Conservation (phyloP, 2,113 vertebrate genomes). For the Thunnus maccoyii region DNA sequence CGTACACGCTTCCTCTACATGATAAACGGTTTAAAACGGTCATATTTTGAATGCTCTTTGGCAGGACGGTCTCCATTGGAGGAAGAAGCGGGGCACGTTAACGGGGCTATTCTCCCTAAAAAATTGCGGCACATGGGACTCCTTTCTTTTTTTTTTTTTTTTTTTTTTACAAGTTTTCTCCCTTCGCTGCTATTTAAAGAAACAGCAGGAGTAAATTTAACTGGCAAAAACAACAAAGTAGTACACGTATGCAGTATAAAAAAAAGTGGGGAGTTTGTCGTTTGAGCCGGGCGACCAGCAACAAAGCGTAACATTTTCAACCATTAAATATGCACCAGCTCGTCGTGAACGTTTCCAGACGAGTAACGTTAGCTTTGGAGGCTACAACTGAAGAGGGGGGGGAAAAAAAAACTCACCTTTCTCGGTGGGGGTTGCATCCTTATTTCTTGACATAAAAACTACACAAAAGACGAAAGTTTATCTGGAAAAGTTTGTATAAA, state of each 20-base stretch:
- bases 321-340: slow-evolving; percentile 76
- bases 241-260: neutral
- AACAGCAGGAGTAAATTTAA: neutral
- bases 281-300: slow-evolving; percentile 24
- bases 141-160: slow-evolving; percentile 13
- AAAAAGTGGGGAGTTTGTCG: neutral
- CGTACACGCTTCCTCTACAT: neutral
- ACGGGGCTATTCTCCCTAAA: slow-evolving; percentile 40
- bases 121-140: slow-evolving; percentile 49
- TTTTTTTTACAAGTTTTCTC: slow-evolving; percentile 28
- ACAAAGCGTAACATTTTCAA: slow-evolving; percentile 68
- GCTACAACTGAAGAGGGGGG: slow-evolving; percentile 50
- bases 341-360: slow-evolving; percentile 56
- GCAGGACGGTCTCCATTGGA: slow-evolving; percentile 21
- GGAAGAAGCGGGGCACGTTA: slow-evolving; percentile 37
- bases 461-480: slow-evolving; percentile 52
- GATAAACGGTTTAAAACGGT: fast-evolving
- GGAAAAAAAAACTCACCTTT: slow-evolving; percentile 88
- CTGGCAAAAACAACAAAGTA: neutral
- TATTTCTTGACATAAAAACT: slow-evolving; percentile 74
- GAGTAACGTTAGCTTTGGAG: slow-evolving; percentile 66
- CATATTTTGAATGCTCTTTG: neutral
- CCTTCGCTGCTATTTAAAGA: neutral
- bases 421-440: slow-evolving; percentile 96
- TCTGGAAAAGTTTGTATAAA: slow-evolving; percentile 45